phyloP scores from a whole-genome alignment of 2,113 vertebrate species.

The Rynchops niger region DNA sequence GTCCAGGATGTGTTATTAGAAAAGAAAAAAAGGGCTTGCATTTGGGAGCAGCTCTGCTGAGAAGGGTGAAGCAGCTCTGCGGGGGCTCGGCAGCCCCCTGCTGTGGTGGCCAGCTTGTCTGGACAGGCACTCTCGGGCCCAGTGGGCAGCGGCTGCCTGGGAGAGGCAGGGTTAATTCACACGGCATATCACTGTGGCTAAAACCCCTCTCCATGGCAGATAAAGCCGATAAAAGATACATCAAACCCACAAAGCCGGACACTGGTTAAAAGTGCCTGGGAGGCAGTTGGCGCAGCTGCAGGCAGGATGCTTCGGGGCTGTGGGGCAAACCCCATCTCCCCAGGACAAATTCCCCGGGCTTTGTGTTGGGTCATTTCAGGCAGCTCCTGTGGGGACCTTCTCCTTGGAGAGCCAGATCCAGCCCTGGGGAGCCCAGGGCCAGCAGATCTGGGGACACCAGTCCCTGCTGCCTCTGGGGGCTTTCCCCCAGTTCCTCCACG shows the following conservation, averaged over 20 bases:
- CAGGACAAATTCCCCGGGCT: not conserved
- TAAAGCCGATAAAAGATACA: slow-evolving; percentile 51
- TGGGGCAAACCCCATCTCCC: not conserved
- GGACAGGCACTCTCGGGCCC: fast-evolving
- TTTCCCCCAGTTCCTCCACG: too few relatives aligned
- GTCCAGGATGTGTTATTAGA: slow-evolving; percentile 48
- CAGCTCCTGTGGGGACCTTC: fast-evolving
- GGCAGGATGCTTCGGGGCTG: not conserved
- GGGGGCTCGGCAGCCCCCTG: not conserved
- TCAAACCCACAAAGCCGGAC: not conserved
- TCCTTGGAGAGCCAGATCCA: not conserved
- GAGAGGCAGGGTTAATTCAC: not conserved
- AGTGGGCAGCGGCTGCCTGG: fast-evolving
- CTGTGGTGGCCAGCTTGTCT: not conserved
- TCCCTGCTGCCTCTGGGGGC: not conserved
- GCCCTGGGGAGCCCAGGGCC: not conserved
- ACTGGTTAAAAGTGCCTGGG: not conserved
- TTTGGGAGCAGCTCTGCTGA: not conserved
- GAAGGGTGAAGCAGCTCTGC: not conserved
- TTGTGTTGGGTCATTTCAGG: fast-evolving
- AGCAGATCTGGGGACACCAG: not conserved
- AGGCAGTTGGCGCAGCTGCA: not conserved
- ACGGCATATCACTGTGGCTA: not conserved
- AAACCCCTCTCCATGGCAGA: slow-evolving; percentile 53
- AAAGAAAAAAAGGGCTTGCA: not conserved